These are phyloP conservation scores for Tyria jacobaeae DNA, from an alignment of 2,888 invertebrate species.

Conservation along the genomic window DNA sequence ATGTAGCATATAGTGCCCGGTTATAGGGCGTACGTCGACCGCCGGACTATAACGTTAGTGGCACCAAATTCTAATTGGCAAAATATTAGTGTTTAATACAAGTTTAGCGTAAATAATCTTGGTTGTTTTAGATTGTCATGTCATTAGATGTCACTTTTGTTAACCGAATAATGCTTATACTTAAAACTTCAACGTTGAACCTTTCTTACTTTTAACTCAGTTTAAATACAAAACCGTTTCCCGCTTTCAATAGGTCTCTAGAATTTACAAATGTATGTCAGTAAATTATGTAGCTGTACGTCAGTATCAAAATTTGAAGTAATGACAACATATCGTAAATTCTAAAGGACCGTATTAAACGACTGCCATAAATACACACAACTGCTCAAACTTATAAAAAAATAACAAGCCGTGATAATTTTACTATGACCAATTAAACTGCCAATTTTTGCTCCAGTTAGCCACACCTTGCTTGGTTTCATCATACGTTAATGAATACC, in stretches of 20 bases:
- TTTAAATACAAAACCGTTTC: neutral
- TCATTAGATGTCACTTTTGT: too few relatives aligned
- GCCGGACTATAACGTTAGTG: too few relatives aligned
- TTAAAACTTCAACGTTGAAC: too few relatives aligned
- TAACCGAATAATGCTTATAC: neutral
- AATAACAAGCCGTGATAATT: constrained; percentile 33
- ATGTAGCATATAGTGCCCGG: too few relatives aligned
- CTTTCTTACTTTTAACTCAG: neutral
- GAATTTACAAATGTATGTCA: constrained; percentile 12
- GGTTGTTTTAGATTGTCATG: too few relatives aligned
- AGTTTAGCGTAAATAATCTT: too few relatives aligned
- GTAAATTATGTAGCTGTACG: constrained; percentile 31
- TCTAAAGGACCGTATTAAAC: constrained; percentile 36
- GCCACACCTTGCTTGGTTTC: constrained; percentile 36
- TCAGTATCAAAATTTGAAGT: constrained; percentile 38
- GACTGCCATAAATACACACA: constrained; percentile 30
- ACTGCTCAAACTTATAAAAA: constrained; percentile 34
- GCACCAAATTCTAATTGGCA: too few relatives aligned
- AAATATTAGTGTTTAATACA: too few relatives aligned
- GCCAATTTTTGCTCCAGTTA: constrained; percentile 29
- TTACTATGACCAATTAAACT: constrained; percentile 37
- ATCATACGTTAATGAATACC: constrained; percentile 30
- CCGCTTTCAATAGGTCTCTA: constrained; percentile 17
- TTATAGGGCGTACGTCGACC: too few relatives aligned
- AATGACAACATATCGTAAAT: constrained; percentile 43